Conservation (phyloP, 2,888 invertebrate species). For the Polydrusus pterygomalis region DNA sequence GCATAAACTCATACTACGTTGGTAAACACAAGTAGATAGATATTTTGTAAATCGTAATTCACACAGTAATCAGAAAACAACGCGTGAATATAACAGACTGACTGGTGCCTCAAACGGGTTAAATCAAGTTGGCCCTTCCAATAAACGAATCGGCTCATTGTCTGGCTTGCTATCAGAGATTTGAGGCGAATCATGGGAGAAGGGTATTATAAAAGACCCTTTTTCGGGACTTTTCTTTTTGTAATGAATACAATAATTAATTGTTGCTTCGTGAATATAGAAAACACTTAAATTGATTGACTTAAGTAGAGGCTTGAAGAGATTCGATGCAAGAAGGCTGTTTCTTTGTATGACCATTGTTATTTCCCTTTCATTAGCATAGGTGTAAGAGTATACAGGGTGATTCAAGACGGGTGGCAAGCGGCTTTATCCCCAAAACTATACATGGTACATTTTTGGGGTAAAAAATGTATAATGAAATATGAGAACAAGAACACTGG, state of each 20-base stretch:
- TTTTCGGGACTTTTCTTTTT: background rate
- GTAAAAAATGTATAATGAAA: too few species aligned
- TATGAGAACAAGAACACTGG: too few species aligned
- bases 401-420: too few species aligned
- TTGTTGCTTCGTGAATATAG: background rate
- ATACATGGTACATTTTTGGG: too few species aligned
- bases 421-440: too few species aligned
- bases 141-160: conserved; percentile 48
- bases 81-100: conserved; percentile 37
- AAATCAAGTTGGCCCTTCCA: conserved; percentile 45
- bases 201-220: conserved; percentile 28
- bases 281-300: background rate
- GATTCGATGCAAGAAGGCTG: too few species aligned
- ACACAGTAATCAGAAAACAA: conserved; percentile 6
- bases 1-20: too few species aligned
- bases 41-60: too few species aligned
- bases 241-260: background rate
- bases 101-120: conserved; percentile 41
- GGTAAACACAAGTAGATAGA: too few species aligned
- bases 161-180: conserved; percentile 37
- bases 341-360: too few species aligned
- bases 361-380: too few species aligned
- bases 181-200: conserved; percentile 38
- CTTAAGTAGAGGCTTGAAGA: background rate
- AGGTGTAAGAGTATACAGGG: too few species aligned